Conservation (phyloP, 2,888 invertebrate species). For the Leptodirus hochenwartii region DNA sequence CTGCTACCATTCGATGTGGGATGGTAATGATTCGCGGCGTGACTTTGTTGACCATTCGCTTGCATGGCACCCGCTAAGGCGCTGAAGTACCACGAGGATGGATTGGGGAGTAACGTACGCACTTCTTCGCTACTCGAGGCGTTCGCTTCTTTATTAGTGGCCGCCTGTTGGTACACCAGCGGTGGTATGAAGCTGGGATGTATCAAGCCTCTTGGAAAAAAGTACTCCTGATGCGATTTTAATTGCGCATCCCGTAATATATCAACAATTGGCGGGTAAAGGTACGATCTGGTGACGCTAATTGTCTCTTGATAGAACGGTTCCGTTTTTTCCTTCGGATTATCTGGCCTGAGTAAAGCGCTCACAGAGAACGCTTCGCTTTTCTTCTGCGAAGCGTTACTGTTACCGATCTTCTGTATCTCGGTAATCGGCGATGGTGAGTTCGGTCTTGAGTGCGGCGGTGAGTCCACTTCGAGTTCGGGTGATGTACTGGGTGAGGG, state of each 20-base stretch:
- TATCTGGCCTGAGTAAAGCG: slow-evolving; percentile 63
- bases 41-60: slow-evolving; percentile 21
- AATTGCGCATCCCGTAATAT: slow-evolving; percentile 36
- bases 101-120: slow-evolving; percentile 28
- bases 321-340: slow-evolving; percentile 30
- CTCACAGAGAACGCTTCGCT: slow-evolving; percentile 74
- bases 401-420: slow-evolving; percentile 24
- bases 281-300: slow-evolving; percentile 36
- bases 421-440: slow-evolving; percentile 33
- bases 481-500: slow-evolving; percentile 39
- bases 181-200: slow-evolving; percentile 36
- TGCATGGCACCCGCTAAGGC: slow-evolving; percentile 43
- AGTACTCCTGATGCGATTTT: slow-evolving; percentile 25
- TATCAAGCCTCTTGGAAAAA: slow-evolving; percentile 28
- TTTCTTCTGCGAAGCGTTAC: slow-evolving; percentile 36
- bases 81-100: slow-evolving; percentile 43
- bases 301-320: slow-evolving; percentile 31
- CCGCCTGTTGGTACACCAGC: slow-evolving; percentile 29
- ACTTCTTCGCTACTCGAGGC: slow-evolving; percentile 25
- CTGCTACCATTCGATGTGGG: no score
- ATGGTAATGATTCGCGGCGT: slow-evolving; percentile 22
- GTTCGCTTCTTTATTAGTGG: slow-evolving; percentile 7
- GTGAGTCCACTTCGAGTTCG: slow-evolving; percentile 60
- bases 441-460: slow-evolving; percentile 31
- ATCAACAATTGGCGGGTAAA: slow-evolving; percentile 47